phyloP scores from a whole-genome alignment of 2,797 vertebrate species.

The Myotis pilosus region DNA sequence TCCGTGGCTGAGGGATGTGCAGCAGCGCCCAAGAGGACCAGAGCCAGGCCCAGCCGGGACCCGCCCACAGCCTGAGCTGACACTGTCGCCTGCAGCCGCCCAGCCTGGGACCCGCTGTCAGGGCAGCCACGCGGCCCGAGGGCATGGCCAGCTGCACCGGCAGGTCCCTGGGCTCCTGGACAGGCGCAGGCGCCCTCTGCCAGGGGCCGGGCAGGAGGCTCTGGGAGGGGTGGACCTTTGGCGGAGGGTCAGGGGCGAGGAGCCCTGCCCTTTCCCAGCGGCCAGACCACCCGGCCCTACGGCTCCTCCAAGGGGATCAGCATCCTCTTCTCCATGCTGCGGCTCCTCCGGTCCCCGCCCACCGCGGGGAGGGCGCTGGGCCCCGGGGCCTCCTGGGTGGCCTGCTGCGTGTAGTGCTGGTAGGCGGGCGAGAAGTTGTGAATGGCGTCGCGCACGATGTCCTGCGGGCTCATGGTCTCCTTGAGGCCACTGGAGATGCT shows the following conservation, averaged over 20 bases:
- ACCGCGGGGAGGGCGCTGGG: slow-evolving; percentile 19
- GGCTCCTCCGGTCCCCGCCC: slow-evolving; percentile 78
- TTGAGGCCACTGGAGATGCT: slow-evolving; percentile 99
- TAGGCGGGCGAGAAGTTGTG: slow-evolving; percentile 99
- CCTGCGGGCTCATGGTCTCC: slow-evolving; percentile 98
- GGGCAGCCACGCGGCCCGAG: background rate
- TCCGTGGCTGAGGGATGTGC: background rate
- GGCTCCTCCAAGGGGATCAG: slow-evolving; percentile 93
- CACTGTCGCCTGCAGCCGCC: background rate
- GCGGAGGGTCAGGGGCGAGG: background rate
- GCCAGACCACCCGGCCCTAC: slow-evolving; percentile 77
- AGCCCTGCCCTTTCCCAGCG: background rate
- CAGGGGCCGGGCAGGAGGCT: background rate
- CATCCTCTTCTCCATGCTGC: slow-evolving; percentile 93
- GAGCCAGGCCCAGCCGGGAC: background rate
- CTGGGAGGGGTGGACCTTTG: background rate
- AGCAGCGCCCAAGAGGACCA: accelerated
- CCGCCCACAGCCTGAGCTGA: accelerated
- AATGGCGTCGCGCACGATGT: slow-evolving; percentile 98
- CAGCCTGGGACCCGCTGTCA: background rate
- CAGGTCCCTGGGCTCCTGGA: background rate
- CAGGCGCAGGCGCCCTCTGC: too few relatives aligned
- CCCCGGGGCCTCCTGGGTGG: slow-evolving; percentile 91
- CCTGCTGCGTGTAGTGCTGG: slow-evolving; percentile 99
- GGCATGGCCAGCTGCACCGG: background rate